These are phyloP conservation scores for Scelioninae gen. 2 DNA, from an alignment of 2,888 invertebrate species.

Conservation along the genomic window DNA sequence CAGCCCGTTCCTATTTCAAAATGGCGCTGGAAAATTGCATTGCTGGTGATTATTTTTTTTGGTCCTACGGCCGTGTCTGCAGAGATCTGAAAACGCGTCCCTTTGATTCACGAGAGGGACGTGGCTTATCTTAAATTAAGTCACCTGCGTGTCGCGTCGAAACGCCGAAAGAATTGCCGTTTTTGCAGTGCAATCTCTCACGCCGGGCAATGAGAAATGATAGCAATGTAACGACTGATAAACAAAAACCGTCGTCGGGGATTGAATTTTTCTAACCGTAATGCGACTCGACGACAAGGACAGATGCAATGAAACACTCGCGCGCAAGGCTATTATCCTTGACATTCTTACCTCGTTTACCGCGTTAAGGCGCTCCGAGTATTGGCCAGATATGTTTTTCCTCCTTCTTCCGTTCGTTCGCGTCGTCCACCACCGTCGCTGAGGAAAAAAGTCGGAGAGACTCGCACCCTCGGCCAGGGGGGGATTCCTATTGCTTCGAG, in stretches of 20 bases:
- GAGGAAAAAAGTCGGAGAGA: no score
- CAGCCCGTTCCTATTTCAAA: no score
- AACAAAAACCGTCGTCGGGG: constrained; percentile 51
- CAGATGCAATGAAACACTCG: constrained; percentile 62
- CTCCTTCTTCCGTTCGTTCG: neutral
- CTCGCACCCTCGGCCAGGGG: constrained; percentile 45
- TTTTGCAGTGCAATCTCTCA: no score
- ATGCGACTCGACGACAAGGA: constrained; percentile 62
- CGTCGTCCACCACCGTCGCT: constrained; percentile 24
- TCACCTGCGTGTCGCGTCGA: no score
- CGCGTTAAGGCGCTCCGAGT: constrained; percentile 48
- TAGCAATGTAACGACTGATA: constrained; percentile 33
- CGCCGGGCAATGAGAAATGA: constrained; percentile 35
- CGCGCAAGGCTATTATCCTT: constrained; percentile 62
- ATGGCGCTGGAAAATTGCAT: no score
- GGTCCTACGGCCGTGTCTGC: no score
- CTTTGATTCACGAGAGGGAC: no score
- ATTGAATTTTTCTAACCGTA: constrained; percentile 62
- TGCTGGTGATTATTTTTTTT: no score
- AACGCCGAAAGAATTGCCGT: no score
- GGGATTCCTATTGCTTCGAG: constrained; percentile 53
- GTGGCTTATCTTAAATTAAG: no score
- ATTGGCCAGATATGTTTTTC: constrained; percentile 59
- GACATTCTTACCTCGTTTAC: constrained; percentile 62
- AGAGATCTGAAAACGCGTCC: no score